phyloP scores from a whole-genome alignment of 2,797 vertebrate genomes.

The Limnodromus scolopaceus region DNA sequence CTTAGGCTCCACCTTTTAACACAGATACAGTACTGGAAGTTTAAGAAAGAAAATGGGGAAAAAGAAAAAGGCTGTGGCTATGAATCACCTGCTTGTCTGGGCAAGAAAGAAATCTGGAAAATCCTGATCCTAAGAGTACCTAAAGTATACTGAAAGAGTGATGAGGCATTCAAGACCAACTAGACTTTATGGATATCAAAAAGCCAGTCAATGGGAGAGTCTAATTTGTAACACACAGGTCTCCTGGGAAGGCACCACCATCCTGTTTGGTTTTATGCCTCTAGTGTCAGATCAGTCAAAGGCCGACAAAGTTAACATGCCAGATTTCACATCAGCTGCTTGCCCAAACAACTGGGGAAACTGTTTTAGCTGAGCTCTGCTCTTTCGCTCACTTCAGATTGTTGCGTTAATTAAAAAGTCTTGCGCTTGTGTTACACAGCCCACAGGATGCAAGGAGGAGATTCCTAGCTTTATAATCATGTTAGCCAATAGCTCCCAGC shows the following conservation, averaged over 20 bases:
- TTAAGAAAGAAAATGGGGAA: not conserved
- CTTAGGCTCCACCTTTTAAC: not conserved
- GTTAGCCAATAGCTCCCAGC: constrained; percentile 45
- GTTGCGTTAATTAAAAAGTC: constrained; percentile 49
- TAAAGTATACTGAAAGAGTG: not conserved
- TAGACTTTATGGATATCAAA: not conserved
- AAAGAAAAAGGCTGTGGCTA: not conserved
- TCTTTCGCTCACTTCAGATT: not conserved
- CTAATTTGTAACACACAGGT: not conserved
- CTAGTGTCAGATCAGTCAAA: constrained; percentile 36
- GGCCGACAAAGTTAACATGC: not conserved
- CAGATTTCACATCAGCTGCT: constrained; percentile 27
- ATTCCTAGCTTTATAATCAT: not conserved
- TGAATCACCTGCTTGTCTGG: not conserved
- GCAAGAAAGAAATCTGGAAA: constrained; percentile 15
- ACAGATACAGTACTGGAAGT: not conserved
- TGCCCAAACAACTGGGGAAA: constrained; percentile 3
- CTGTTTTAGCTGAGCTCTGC: constrained; percentile 50
- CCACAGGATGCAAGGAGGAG: constrained; percentile 55
- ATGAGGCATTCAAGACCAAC: not conserved
- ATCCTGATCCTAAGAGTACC: not conserved
- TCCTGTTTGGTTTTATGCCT: constrained; percentile 44
- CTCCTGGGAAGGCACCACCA: not conserved
- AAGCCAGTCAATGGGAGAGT: not conserved
- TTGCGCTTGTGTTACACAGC: constrained; percentile 12